These are phyloP conservation scores for Hippoglossus hippoglossus DNA, from an alignment of 2,797 vertebrate genomes.

Conservation along the genomic window DNA sequence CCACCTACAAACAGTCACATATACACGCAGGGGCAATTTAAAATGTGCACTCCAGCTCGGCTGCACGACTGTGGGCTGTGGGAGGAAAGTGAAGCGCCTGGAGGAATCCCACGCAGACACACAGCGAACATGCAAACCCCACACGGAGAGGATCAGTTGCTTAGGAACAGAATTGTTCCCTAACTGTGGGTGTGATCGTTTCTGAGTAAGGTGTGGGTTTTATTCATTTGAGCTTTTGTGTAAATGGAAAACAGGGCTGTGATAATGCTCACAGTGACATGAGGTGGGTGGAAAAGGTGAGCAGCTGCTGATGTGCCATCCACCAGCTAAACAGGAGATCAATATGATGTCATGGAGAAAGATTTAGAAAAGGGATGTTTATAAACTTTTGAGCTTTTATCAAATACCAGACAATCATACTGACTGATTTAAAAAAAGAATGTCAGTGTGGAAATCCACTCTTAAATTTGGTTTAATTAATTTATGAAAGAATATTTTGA, in stretches of 20 bases:
- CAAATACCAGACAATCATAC: neutral
- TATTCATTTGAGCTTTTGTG: conserved; percentile 49
- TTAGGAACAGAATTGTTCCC: conserved; percentile 75
- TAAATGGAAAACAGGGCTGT: conserved; percentile 27
- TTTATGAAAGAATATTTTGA: no score
- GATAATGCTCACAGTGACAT: conserved; percentile 22
- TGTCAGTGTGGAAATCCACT: no score
- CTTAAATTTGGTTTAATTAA: no score
- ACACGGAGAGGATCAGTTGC: conserved; percentile 66
- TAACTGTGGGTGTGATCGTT: conserved; percentile 66
- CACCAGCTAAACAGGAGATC: conserved; percentile 16
- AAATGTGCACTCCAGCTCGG: conserved; percentile 48
- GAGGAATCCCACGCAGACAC: conserved; percentile 67
- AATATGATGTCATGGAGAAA: conserved; percentile 5
- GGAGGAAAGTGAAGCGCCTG: conserved; percentile 55
- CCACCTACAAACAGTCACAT: conserved; percentile 45
- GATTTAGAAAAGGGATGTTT: neutral
- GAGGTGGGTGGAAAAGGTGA: conserved; percentile 64
- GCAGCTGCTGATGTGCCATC: conserved; percentile 21
- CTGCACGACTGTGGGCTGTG: conserved; percentile 52
- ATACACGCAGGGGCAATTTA: conserved; percentile 36
- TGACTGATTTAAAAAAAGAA: neutral
- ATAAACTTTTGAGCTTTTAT: neutral
- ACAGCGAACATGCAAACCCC: conserved; percentile 60
- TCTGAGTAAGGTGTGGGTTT: conserved; percentile 62